A percentile compares a stretch with the other conserved stretches of the same genome.
Conservation (phyloP, 2,888 invertebrate species). For the Alloplasta piceator region DNA sequence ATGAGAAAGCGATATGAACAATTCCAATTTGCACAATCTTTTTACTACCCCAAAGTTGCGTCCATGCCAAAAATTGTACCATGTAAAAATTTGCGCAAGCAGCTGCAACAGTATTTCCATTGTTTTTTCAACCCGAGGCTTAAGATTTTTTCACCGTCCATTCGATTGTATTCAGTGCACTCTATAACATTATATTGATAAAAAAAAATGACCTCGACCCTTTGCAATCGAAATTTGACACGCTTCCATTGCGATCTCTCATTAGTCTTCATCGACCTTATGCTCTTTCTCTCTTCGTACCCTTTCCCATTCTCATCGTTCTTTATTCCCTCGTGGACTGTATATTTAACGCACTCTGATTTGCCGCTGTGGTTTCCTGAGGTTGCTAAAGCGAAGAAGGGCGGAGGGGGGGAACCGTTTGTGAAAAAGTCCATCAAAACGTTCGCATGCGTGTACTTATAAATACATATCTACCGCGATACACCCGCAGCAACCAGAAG, state of each 20-base stretch:
- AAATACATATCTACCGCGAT: constrained; percentile 14
- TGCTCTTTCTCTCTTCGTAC: constrained; percentile 52
- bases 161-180: background rate
- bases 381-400: background rate
- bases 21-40: too few relatives aligned
- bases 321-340: constrained; percentile 37
- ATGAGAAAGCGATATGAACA: too few relatives aligned
- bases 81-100: too few relatives aligned
- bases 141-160: background rate
- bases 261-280: constrained; percentile 60
- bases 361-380: constrained; percentile 46
- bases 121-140: background rate
- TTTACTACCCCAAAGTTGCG: too few relatives aligned
- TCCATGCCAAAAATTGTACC: too few relatives aligned
- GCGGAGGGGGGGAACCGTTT: constrained; percentile 31
- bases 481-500: constrained; percentile 41
- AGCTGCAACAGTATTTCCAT: too few relatives aligned
- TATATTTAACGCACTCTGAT: constrained; percentile 58
- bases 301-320: constrained; percentile 31
- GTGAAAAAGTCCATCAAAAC: constrained; percentile 58
- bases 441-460: constrained; percentile 42
- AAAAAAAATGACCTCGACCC: background rate
- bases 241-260: constrained; percentile 44
- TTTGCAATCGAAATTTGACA: constrained; percentile 49
- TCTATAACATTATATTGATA: constrained; percentile 9